phyloP scores from a whole-genome alignment of 2,113 vertebrate genomes.

The Pica pica region DNA sequence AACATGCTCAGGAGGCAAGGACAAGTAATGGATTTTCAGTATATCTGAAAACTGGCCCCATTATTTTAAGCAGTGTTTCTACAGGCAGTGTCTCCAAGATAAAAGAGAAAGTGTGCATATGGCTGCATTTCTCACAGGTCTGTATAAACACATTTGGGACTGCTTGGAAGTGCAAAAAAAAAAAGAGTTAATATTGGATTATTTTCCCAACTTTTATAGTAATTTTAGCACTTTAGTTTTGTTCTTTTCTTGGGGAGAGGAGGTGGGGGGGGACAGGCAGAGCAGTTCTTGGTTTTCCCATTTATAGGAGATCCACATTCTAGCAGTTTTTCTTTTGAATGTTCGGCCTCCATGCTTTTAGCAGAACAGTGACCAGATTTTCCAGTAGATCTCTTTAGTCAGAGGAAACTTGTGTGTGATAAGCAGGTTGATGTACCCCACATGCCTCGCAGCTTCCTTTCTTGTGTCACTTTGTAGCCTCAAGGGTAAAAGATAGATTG shows the following conservation, averaged over 20 bases:
- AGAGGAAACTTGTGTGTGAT: background rate
- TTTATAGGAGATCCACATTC: background rate
- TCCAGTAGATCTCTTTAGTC: background rate
- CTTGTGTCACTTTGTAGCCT: background rate
- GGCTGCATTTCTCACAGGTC: background rate
- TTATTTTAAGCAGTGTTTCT: background rate
- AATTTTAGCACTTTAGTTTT: background rate
- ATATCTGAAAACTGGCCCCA: background rate
- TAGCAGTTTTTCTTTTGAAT: background rate
- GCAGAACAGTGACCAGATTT: background rate
- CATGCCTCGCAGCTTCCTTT: background rate
- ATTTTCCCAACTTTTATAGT: background rate
- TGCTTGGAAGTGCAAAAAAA: background rate
- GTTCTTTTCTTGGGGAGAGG: too few species aligned
- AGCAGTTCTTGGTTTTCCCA: background rate
- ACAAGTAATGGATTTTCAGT: background rate
- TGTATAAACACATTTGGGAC: background rate
- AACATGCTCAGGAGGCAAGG: background rate
- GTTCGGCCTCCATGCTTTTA: background rate
- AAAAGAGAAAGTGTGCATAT: background rate
- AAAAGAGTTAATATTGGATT: background rate
- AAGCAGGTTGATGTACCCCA: background rate
- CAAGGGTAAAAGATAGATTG: background rate
- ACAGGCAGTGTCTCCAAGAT: background rate
- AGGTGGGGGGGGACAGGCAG: fast-evolving